Conservation (phyloP, 2,113 vertebrate genomes). For the Eptesicus fuscus region DNA sequence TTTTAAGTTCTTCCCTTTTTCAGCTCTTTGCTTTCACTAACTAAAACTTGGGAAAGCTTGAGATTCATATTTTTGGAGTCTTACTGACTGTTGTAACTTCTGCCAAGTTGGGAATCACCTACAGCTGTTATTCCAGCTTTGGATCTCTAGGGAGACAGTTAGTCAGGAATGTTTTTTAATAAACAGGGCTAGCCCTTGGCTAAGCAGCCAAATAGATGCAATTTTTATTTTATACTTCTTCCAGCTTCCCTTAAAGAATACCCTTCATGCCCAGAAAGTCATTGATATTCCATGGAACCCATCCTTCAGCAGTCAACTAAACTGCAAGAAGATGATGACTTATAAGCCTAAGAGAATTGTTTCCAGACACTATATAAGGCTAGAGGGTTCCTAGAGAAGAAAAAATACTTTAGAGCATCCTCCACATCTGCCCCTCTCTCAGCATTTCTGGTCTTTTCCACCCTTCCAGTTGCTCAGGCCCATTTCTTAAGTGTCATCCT, state of each 20-base stretch:
- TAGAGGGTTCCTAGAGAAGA: not conserved
- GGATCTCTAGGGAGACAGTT: conserved; percentile 18
- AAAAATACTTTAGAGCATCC: not conserved
- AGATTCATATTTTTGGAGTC: not conserved
- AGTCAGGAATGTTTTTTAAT: conserved; percentile 30
- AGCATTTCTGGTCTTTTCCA: not conserved
- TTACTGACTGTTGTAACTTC: not conserved
- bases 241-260: not conserved
- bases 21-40: not conserved
- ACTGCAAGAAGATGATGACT: not conserved
- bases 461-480: not conserved
- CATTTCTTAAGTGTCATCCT: not conserved
- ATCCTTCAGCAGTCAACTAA: not conserved
- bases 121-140: conserved; percentile 40
- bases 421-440: not conserved
- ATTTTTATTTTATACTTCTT: not conserved
- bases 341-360: not conserved
- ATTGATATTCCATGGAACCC: not conserved
- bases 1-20: not conserved
- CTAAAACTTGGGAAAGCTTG: not conserved
- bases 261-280: not conserved
- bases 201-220: not conserved
- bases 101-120: conserved; percentile 69
- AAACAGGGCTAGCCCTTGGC: conserved; percentile 35
- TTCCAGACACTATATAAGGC: not conserved